Evolutionary conservation across 1,140 invertebrate genomes (phyloP).

Genomic region (Bombus haemorrhoidalis): DNA sequence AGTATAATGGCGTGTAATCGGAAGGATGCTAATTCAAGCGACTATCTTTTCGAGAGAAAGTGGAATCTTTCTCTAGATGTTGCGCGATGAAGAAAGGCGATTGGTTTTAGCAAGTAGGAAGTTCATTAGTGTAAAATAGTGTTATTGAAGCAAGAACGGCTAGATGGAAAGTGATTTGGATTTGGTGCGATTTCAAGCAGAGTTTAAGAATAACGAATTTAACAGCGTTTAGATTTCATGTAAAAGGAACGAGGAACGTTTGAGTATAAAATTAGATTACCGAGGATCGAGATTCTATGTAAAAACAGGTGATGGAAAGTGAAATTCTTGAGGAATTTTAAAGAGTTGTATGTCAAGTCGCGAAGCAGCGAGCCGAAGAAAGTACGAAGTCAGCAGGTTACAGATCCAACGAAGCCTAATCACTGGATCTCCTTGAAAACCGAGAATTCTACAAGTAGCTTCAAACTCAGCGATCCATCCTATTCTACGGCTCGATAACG

Average conservation of each 20-base stretch:
- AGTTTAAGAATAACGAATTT: no score
- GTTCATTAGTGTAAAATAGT: not conserved
- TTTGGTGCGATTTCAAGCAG: no score
- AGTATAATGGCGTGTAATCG: not conserved
- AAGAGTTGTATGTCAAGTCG: not conserved
- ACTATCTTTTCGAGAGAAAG: slow-evolving; percentile 25
- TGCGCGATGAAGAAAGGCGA: slow-evolving; percentile 10
- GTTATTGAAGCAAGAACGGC: no score
- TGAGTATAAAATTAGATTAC: not conserved
- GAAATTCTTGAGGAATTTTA: not conserved
- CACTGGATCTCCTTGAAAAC: not conserved
- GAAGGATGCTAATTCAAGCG: not conserved
- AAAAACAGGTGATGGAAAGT: not conserved
- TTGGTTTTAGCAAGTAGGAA: not conserved
- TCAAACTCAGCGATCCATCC: not conserved
- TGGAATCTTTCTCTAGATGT: not conserved
- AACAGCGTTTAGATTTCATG: not conserved
- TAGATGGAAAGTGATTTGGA: no score
- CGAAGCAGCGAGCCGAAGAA: not conserved
- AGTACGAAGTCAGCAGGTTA: not conserved
- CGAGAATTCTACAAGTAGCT: not conserved
- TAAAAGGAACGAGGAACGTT: not conserved
- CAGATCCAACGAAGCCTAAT: not conserved
- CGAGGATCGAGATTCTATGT: not conserved
- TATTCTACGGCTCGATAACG: not conserved